Conservation (phyloP, 2,888 invertebrate species). For the Melangyna quadrimaculata region DNA sequence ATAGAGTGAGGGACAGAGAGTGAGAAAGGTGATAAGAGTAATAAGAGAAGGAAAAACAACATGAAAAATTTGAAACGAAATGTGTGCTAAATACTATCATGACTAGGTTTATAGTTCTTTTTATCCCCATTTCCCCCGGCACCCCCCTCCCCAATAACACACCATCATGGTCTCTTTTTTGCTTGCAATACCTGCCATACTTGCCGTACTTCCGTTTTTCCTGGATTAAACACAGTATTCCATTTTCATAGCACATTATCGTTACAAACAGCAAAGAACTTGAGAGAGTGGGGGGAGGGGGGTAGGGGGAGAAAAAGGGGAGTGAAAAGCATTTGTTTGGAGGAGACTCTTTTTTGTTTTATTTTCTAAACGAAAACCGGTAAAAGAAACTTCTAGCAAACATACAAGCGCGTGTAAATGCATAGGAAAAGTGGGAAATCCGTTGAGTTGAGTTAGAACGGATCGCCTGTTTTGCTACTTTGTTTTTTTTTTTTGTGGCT, state of each 20-base stretch:
- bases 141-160: too few species aligned
- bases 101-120: slow-evolving; percentile 31
- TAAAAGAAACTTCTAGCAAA: neutral
- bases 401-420: slow-evolving; percentile 40
- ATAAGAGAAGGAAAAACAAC: neutral
- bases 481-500: neutral
- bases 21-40: neutral
- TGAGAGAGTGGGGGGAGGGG: neutral
- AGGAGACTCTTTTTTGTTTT: slow-evolving; percentile 16
- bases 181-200: neutral
- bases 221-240: slow-evolving; percentile 42
- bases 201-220: neutral
- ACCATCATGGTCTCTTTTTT: too few species aligned
- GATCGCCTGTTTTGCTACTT: neutral
- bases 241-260: slow-evolving; percentile 54
- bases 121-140: neutral
- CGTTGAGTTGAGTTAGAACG: slow-evolving; percentile 34
- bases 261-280: slow-evolving; percentile 1
- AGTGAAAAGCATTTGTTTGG: neutral
- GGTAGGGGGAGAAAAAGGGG: neutral
- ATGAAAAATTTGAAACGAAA: slow-evolving; percentile 61
- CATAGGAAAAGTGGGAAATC: slow-evolving; percentile 58
- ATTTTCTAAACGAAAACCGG: slow-evolving; percentile 2
- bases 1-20: neutral
- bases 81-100: slow-evolving; percentile 69